Evolutionary conservation across 2,797 vertebrate genomes (phyloP), one percentile per base, ranked within the genome.

Genomic region (Pogonophryne albipinna): DNA sequence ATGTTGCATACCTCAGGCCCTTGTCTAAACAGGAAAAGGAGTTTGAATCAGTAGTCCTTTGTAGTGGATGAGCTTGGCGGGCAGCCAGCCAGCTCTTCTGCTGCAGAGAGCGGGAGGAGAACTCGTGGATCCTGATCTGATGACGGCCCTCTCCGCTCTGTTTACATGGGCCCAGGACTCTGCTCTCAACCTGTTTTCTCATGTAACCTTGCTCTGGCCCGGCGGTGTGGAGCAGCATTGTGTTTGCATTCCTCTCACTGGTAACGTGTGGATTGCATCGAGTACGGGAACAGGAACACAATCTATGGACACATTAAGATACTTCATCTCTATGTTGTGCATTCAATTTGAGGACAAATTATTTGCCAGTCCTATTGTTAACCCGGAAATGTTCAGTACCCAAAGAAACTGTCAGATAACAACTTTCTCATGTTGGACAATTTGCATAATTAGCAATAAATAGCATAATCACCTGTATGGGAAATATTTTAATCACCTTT

Each of bases 21-120:
- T 91, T 93, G 90, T 94, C 89, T 93, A 94, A 94, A 94, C 92
- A 94, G 93, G 92, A 94, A 93, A 81, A 87, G 91, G 85, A 79
- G 81, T 84, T 83, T 90, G 87, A 92, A 91, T 92, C 88, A 90
- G 84, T 90, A 83, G 84, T 82, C 85, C 92, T 92, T 92, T 91
- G 90, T 93, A 93, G 90, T 90, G 88, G 85, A 92, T 87, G 65
- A 83, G 74, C 82, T 69, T 78, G 74, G 74, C 56, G 34, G 91
- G 88, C 90, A 75, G 64, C 23, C 38, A 27, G 86, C 89, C 89
- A 92, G 73, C 46, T 76, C 52, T 41, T 86, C 83, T 66, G 74
- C 71, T 34, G 61, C 71, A 79, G 71, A 31, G 71, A 76, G 64
- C 51, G 62, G 53, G 65, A 67, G 75, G 65, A 52, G 65, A 73